These are phyloP conservation scores for Pardalotus punctatus DNA, from an alignment of 2,113 vertebrate species.

Conservation along the genomic window DNA sequence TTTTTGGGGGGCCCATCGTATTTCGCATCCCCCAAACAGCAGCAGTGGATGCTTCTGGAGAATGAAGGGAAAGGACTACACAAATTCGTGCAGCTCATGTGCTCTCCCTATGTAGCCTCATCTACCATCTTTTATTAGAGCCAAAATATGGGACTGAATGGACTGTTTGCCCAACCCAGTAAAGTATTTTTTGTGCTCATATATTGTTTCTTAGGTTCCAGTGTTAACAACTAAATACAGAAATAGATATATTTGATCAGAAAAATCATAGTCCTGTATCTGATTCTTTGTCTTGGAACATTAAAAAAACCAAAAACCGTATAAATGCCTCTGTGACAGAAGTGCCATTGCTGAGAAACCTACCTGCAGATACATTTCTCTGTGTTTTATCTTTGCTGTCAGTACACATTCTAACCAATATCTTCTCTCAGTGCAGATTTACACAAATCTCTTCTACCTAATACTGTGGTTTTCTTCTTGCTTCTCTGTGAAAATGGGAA, in stretches of 20 bases:
- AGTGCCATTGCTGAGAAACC: not conserved
- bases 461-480: not conserved
- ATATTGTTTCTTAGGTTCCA: not conserved
- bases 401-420: not conserved
- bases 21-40: not conserved
- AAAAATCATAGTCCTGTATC: not conserved
- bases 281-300: not conserved
- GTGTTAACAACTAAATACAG: not conserved
- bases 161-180: fast-evolving
- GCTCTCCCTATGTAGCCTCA: not conserved
- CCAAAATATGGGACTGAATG: not conserved
- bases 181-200: not conserved
- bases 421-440: not conserved
- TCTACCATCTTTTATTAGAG: not conserved
- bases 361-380: not conserved
- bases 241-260: not conserved
- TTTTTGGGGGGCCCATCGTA: not conserved
- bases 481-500: not conserved
- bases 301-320: fast-evolving
- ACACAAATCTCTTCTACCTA: not conserved
- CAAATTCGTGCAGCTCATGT: not conserved
- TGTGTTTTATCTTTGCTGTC: not conserved
- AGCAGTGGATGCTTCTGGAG: not conserved
- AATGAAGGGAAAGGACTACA: not conserved
- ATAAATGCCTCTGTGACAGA: not conserved